Evolutionary conservation across 2,113 vertebrate genomes (phyloP), one percentile per base, ranked within the genome.

Genomic region (Macroglossus sobrinus): DNA sequence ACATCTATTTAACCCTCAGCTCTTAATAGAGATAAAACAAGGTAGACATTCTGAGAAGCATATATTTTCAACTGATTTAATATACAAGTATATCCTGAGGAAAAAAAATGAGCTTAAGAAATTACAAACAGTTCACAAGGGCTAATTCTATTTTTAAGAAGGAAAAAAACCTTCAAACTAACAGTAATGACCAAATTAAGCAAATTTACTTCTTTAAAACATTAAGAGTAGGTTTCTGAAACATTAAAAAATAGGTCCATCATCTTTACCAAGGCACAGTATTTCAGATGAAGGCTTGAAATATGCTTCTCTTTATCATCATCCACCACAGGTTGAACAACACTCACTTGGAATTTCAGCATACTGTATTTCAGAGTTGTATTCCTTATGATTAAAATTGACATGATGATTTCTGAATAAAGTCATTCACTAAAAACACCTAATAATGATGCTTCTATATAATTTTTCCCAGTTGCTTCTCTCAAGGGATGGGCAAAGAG

Each of bases 131-230:
- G 33, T 15, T 88, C 45, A 71, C 7, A 1, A 71, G 35, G 35
- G 72, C 43, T 84, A 53, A 88, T 57, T 76, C 10, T 85, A 35
- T 43, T 84, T 84, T 68, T 72, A 38, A 68, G 69, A 68, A 14
- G 6, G 55, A 53, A 55, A 55, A 59, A 33, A 64, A 0, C 19
- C 13, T 71, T 35, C 72, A 90, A 80, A 81, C 33, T 43, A 93
- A 76, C 53, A 91, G n/a, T 66, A 90, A 80, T 61, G 8, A 89
- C 33, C 84, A 84, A 55, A 55, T 78, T 88, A 88, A 94, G 45
- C 18, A 81, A 91, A 89, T 3, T 50, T 19, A 21, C 28, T 92
- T 91, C 22, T 92, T 91, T 84, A 71, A 96, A 64, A 78, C 26
- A 84, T 6, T 64, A 61, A 91, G 38, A 68, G 59, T 26, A 75